phyloP scores from a whole-genome alignment of 2,113 vertebrate genomes.

The Sapayoa aenigma region DNA sequence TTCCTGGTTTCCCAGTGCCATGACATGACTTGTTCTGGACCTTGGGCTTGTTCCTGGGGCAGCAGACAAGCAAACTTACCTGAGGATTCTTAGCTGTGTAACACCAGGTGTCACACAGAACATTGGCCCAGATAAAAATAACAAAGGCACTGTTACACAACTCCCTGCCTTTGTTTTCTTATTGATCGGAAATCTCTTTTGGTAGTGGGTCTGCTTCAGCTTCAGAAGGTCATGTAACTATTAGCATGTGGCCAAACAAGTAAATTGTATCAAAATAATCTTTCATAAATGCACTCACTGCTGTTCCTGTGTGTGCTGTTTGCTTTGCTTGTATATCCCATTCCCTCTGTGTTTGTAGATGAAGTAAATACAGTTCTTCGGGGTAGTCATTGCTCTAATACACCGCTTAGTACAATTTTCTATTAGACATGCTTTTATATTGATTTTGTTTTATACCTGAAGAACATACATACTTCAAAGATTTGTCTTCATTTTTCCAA shows the following conservation, averaged over 20 bases:
- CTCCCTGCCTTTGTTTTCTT: not conserved
- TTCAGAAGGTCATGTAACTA: fast-evolving
- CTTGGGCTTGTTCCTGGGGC: not conserved
- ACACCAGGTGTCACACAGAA: not conserved
- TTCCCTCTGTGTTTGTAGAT: not conserved
- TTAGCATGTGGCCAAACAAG: not conserved
- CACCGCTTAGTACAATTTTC: not conserved
- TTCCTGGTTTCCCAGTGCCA: not conserved
- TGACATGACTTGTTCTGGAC: not conserved
- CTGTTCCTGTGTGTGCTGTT: not conserved
- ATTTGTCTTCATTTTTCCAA: not conserved
- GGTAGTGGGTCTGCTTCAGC: not conserved
- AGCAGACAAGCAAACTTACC: not conserved
- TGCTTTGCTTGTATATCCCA: not conserved
- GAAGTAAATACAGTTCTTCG: not conserved
- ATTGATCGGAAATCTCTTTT: not conserved
- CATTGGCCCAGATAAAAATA: not conserved
- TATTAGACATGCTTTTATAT: not conserved
- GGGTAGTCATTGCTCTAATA: not conserved
- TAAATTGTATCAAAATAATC: not conserved
- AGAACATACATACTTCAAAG: not conserved
- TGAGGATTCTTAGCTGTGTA: not conserved
- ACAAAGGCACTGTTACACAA: not conserved
- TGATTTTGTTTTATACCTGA: not conserved
- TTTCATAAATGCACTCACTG: not conserved